A percentile compares a stretch with the other conserved stretches of the same genome.
Conservation (phyloP, 2,113 vertebrate species). For the Cryptomyrus ogoouensis region DNA sequence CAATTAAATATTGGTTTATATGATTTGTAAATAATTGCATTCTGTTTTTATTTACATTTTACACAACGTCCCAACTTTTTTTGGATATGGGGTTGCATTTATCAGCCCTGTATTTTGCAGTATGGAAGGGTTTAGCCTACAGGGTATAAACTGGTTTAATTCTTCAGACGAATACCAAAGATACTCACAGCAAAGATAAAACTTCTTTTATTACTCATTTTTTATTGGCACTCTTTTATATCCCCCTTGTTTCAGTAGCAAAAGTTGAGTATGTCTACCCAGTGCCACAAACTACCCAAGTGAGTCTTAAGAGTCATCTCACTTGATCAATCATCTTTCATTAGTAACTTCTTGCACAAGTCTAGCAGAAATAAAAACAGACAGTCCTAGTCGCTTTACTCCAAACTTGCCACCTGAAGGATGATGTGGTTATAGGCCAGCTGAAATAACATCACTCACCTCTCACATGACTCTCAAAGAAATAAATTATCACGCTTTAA, state of each 20-base stretch:
- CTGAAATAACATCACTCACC: not conserved
- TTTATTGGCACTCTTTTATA: not conserved
- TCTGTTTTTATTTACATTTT: no score
- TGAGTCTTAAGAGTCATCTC: not conserved
- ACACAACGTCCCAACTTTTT: no score
- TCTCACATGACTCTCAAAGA: not conserved
- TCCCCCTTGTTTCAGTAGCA: not conserved
- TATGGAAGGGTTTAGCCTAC: not conserved
- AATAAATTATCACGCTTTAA: not conserved
- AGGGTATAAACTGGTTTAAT: not conserved
- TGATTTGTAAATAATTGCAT: no score
- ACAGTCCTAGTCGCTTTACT: conserved; percentile 4
- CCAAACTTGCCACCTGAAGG: not conserved
- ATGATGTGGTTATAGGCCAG: not conserved
- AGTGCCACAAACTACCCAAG: not conserved
- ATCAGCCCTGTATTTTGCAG: not conserved
- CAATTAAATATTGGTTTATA: no score
- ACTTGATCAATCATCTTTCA: not conserved
- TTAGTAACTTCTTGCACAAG: not conserved
- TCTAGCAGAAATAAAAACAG: conserved; percentile 23
- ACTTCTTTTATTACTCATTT: not conserved
- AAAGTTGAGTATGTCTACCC: not conserved
- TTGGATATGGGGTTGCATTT: not conserved
- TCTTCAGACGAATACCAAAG: not conserved
- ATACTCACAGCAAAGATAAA: not conserved